Percentiles rank a stretch among this genome's conserved stretches.
These are phyloP conservation scores for Epistrophe eligans DNA, from an alignment of 2,888 invertebrate species.

Conservation along the genomic window DNA sequence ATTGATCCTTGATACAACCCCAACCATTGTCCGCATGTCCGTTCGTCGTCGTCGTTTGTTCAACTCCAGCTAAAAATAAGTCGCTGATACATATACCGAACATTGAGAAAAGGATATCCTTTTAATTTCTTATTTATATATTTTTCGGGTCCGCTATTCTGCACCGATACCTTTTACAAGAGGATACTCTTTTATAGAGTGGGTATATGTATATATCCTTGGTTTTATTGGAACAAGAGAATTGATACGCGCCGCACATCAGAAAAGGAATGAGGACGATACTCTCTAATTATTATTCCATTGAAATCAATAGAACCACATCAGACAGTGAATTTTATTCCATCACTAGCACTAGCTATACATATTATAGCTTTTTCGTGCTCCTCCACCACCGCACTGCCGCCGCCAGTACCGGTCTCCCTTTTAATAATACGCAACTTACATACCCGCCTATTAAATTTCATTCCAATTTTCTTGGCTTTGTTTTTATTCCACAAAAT, in stretches of 20 bases:
- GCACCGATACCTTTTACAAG: slow-evolving; percentile 59
- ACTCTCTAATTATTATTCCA: slow-evolving; percentile 71
- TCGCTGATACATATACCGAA: background rate
- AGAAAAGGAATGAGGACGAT: background rate
- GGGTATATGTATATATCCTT: background rate
- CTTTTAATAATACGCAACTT: slow-evolving; percentile 30
- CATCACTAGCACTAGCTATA: background rate
- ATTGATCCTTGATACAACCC: slow-evolving; percentile 61
- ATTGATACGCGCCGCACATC: slow-evolving; percentile 11
- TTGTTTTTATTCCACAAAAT: slow-evolving; percentile 60
- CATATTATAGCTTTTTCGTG: background rate
- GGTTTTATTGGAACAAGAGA: slow-evolving; percentile 11
- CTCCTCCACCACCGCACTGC: background rate
- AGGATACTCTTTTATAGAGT: slow-evolving; percentile 34
- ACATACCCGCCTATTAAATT: slow-evolving; percentile 66
- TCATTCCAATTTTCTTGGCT: slow-evolving; percentile 65
- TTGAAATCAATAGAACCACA: slow-evolving; percentile 74
- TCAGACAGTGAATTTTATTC: slow-evolving; percentile 42
- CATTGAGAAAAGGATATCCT: slow-evolving; percentile 50
- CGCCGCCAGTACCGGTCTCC: background rate
- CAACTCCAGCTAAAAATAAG: background rate
- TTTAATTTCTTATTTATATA: slow-evolving; percentile 71
- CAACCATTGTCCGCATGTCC: slow-evolving; percentile 14
- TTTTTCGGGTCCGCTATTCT: slow-evolving; percentile 63
- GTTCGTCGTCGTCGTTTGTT: background rate